Percentiles rank a stretch among this genome's conserved stretches.
These are phyloP conservation scores for Pseudonaja textilis DNA, from an alignment of 2,113 vertebrate species.

Conservation along the genomic window DNA sequence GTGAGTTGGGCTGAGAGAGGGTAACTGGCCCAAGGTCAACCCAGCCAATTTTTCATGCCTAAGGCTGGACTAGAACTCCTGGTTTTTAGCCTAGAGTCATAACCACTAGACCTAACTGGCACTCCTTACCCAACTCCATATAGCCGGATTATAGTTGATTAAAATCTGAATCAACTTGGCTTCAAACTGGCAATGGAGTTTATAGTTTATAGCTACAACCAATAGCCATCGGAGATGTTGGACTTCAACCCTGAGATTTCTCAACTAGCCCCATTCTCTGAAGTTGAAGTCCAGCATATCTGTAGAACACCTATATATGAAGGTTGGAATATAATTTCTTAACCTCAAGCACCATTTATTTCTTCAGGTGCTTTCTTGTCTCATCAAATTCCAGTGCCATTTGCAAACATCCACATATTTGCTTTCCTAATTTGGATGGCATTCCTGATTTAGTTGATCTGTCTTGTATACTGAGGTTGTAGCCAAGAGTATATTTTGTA, in stretches of 20 bases:
- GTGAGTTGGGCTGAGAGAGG: too few relatives aligned
- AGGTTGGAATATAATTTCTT: background rate
- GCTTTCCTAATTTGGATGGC: background rate
- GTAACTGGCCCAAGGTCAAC: background rate
- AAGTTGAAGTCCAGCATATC: background rate
- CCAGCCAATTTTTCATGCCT: background rate
- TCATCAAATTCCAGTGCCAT: background rate
- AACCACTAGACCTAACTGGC: background rate
- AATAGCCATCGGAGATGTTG: background rate
- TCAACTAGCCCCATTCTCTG: background rate
- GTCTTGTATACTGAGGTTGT: background rate
- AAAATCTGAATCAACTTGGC: background rate
- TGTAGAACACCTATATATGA: background rate
- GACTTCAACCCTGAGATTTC: background rate
- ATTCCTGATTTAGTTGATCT: background rate
- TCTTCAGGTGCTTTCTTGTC: background rate
- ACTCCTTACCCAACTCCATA: background rate
- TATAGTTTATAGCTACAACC: background rate
- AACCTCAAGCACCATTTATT: background rate
- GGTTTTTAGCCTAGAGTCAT: background rate
- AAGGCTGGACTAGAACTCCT: background rate
- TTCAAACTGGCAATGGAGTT: background rate
- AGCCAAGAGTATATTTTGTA: background rate
- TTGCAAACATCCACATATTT: background rate
- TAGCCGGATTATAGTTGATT: background rate